Conservation (phyloP, 2,113 vertebrate genomes). For the Cricetomys ansorgei region DNA sequence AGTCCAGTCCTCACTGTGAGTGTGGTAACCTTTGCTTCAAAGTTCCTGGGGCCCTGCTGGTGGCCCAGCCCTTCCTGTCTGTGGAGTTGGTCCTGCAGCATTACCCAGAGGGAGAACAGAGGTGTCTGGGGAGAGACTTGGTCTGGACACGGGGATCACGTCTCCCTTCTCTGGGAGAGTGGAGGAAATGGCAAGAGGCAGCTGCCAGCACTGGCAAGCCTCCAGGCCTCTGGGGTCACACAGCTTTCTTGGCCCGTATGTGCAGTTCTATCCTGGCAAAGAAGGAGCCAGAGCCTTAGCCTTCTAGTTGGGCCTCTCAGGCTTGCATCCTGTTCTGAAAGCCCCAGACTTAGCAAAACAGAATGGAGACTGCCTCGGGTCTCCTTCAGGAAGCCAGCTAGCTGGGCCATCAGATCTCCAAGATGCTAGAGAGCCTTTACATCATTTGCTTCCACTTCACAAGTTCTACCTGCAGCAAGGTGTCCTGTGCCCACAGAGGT, state of each 20-base stretch:
- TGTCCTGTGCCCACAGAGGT: background rate
- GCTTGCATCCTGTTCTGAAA: background rate
- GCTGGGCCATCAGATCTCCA: background rate
- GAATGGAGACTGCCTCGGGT: constrained; percentile 67
- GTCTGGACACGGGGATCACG: background rate
- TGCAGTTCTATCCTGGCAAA: background rate
- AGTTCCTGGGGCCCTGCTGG: background rate
- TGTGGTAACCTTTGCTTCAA: background rate
- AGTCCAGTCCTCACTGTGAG: background rate
- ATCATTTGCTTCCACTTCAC: background rate
- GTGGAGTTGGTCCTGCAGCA: background rate
- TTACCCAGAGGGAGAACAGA: background rate
- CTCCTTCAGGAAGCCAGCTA: constrained; percentile 67
- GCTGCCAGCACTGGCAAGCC: constrained; percentile 17
- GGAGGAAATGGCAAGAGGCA: background rate
- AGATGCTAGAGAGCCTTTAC: background rate
- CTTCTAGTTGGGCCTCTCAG: background rate
- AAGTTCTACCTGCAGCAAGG: background rate
- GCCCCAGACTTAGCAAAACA: constrained; percentile 32
- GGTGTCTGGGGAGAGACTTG: constrained; percentile 37
- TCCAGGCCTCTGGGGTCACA: background rate
- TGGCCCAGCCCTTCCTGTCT: constrained; percentile 49
- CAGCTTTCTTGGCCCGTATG: background rate
- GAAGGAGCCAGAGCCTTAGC: background rate
- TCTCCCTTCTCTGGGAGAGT: background rate